These are phyloP conservation scores for Tragelaphus oryx DNA, from an alignment of 2,797 vertebrate species.

Conservation along the genomic window DNA sequence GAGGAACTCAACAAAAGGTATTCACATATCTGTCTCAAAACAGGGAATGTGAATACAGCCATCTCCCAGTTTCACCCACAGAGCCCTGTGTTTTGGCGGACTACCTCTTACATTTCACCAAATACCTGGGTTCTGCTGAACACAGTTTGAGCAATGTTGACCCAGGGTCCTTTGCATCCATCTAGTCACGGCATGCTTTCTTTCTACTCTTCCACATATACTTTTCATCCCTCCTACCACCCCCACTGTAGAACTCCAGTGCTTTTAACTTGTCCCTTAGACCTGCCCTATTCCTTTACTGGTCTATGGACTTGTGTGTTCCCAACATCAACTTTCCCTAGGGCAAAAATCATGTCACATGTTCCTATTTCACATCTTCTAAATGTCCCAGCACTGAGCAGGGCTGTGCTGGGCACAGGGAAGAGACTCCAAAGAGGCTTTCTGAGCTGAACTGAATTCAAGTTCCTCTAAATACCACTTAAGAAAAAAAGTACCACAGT, in stretches of 20 bases:
- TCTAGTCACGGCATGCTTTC: not conserved
- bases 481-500: not conserved
- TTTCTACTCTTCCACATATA: not conserved
- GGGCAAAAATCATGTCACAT: not conserved
- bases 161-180: not conserved
- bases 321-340: not conserved
- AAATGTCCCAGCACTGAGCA: not conserved
- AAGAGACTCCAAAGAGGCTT: not conserved
- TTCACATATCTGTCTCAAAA: not conserved
- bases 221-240: not conserved
- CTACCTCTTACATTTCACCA: not conserved
- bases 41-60: not conserved
- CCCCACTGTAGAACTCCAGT: not conserved
- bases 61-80: not conserved
- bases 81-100: not conserved
- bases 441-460: not conserved
- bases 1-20: not conserved
- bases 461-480: not conserved
- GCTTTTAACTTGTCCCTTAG: not conserved
- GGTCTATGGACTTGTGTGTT: not conserved
- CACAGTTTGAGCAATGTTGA: not conserved
- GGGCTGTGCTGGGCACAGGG: not conserved
- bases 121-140: not conserved
- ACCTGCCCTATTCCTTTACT: not conserved
- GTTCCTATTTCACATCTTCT: not conserved